These are phyloP conservation scores for Istiophorus platypterus DNA, from an alignment of 2,113 vertebrate species.

Conservation along the genomic window DNA sequence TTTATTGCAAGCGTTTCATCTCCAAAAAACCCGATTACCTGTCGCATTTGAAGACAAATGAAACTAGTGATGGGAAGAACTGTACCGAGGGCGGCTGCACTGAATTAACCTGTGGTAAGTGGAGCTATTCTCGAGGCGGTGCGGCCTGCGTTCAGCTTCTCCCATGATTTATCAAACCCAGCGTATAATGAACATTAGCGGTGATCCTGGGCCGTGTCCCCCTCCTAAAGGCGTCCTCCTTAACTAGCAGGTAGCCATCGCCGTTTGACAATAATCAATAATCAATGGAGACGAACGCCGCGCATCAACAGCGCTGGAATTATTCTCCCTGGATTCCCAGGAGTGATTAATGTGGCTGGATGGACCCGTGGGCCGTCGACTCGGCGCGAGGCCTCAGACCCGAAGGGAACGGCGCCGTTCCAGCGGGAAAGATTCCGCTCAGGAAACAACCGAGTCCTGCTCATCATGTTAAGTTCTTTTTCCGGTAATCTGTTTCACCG, in stretches of 20 bases:
- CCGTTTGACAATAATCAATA: constrained; percentile 65
- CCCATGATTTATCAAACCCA: constrained; percentile 58
- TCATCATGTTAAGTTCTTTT: not conserved
- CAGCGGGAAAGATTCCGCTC: too few relatives aligned
- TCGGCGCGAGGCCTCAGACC: constrained; percentile 41
- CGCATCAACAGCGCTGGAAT: constrained; percentile 43
- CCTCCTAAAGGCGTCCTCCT: constrained; percentile 42
- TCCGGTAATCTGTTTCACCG: not conserved
- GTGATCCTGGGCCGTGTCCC: constrained; percentile 49
- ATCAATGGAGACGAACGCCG: constrained; percentile 54
- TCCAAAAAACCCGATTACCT: constrained; percentile 37
- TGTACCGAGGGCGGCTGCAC: fast-evolving
- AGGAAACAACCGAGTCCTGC: not conserved
- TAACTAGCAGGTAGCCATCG: constrained; percentile 40
- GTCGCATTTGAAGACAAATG: constrained; percentile 43
- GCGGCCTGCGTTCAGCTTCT: not conserved
- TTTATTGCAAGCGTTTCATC: constrained; percentile 38
- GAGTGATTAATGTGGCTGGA: constrained; percentile 50
- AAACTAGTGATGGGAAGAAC: constrained; percentile 24
- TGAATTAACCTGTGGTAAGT: constrained; percentile 8
- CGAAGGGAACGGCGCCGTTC: too few relatives aligned
- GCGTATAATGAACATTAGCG: constrained; percentile 60
- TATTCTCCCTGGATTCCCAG: constrained; percentile 29
- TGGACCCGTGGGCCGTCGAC: constrained; percentile 39
- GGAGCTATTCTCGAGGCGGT: constrained; percentile 1